Conservation (phyloP, 2,888 invertebrate genomes). For the Parascotia fuliginaria region DNA sequence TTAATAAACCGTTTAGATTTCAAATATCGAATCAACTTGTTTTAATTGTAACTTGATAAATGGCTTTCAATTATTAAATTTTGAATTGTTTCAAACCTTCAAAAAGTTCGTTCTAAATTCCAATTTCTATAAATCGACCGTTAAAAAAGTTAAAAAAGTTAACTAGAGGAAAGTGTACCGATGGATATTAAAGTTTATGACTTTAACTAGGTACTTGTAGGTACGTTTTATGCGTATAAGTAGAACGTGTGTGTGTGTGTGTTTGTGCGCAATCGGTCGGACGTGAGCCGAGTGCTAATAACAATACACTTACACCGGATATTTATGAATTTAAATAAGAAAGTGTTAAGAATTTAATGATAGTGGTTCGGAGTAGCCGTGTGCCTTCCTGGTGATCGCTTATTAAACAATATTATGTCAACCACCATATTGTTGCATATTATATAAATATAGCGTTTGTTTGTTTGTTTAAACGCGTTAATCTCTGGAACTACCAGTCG, state of each 20-base stretch:
- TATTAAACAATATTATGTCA: conserved; percentile 67
- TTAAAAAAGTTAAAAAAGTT: conserved; percentile 19
- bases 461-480: conserved; percentile 43
- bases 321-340: conserved; percentile 86
- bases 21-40: conserved; percentile 11
- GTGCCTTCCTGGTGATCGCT: conserved; percentile 63
- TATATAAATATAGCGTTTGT: conserved; percentile 48
- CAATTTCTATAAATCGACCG: conserved; percentile 12
- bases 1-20: conserved; percentile 17
- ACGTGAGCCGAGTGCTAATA: conserved; percentile 75
- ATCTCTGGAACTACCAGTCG: too few relatives aligned
- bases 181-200: conserved; percentile 16
- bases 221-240: conserved; percentile 34
- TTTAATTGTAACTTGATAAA: conserved; percentile 16
- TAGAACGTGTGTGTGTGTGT: conserved; percentile 62
- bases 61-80: conserved; percentile 12
- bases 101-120: conserved; percentile 21
- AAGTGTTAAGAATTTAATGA: conserved; percentile 85
- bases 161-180: conserved; percentile 23
- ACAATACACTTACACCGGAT: conserved; percentile 78
- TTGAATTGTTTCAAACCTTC: conserved; percentile 11
- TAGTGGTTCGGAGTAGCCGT: conserved; percentile 67
- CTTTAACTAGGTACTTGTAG: conserved; percentile 28
- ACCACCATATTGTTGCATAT: conserved; percentile 48
- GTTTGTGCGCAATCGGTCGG: conserved; percentile 76